These are phyloP conservation scores for Atrina japonica DNA, from an alignment of 2,888 invertebrate genomes.

Conservation along the genomic window DNA sequence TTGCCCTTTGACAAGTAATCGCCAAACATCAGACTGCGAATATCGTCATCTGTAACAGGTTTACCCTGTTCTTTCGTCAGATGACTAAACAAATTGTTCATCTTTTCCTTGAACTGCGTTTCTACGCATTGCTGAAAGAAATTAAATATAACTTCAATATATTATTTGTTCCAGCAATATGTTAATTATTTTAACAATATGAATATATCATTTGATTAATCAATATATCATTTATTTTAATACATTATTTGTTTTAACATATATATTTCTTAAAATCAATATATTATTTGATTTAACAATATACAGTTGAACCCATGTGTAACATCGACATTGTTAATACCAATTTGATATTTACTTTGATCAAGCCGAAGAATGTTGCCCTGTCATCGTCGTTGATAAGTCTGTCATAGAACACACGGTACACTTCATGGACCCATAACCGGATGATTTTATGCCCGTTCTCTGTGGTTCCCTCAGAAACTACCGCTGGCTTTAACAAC, in stretches of 20 bases:
- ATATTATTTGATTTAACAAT: too few relatives aligned
- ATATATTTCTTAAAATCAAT: too few relatives aligned
- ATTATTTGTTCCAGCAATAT: too few relatives aligned
- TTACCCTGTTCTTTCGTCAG: conserved; percentile 59
- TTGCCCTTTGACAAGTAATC: conserved; percentile 76
- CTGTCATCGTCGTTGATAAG: conserved; percentile 76
- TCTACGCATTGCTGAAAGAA: conserved; percentile 70
- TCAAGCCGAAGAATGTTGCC: conserved; percentile 75
- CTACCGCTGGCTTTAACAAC: conserved; percentile 69
- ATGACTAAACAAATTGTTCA: conserved; percentile 74
- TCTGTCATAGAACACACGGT: conserved; percentile 80
- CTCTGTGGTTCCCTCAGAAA: conserved; percentile 68
- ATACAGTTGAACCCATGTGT: too few relatives aligned
- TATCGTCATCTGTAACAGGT: conserved; percentile 76
- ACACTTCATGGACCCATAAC: conserved; percentile 80
- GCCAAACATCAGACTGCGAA: conserved; percentile 79
- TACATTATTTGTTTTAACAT: too few relatives aligned
- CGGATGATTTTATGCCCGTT: conserved; percentile 74
- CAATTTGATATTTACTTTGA: conserved; percentile 72
- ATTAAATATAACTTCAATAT: too few relatives aligned
- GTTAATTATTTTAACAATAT: too few relatives aligned
- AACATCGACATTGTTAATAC: too few relatives aligned
- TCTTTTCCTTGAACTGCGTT: conserved; percentile 78
- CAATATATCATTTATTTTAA: too few relatives aligned
- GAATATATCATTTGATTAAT: too few relatives aligned